Evolutionary conservation across 2,797 vertebrate species (phyloP), one percentile per base, ranked within the genome.

Genomic region (Enoplosus armatus): DNA sequence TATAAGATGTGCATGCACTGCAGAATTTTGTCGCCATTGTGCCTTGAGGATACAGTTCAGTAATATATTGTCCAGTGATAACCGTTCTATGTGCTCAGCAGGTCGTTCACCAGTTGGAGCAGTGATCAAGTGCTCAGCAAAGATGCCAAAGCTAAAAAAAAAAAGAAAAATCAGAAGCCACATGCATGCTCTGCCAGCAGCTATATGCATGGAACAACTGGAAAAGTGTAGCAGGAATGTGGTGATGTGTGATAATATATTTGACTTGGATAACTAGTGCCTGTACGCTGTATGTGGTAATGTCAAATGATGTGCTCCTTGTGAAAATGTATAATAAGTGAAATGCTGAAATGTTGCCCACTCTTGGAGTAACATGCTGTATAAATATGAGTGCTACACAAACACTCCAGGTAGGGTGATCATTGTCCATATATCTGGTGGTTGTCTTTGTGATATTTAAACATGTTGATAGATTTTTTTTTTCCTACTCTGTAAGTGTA

Each of bases 371-470:
- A 56, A 72, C 37, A 81, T 58, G 72, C 31, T 77, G 67, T 83
- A 80, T 77, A 64, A 79, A 77, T 58, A 59, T 47, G 63, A 62
- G 68, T 80, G 50, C 24, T 33, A 73, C 51, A 79, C 70, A 77
- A 73, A 80, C 63, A 75, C 77, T 85, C 69, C 79, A 73, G 63
- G 64, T 59, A 64, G 51, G 75, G 68, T 67, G 75, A 43, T 89
- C 53, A 37, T 73, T 87, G 80, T 89, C 33, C 7, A 35, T 89
- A 69, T 68, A n/a, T 84, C 35, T 79, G 84, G 72, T 82, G 79
- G 56, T 89, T 87, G 75, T 89, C 48, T 83, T 82, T 90, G 86
- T 93, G 63, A 18, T 92, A 90, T 93, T 90, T 92, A 91, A 90
- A 90, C 55, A 82, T 81, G 89, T 86, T 87, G 51, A 89, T 75